Evolutionary conservation across 2,888 invertebrate genomes (phyloP).

Genomic region (Nomada hirtipes): DNA sequence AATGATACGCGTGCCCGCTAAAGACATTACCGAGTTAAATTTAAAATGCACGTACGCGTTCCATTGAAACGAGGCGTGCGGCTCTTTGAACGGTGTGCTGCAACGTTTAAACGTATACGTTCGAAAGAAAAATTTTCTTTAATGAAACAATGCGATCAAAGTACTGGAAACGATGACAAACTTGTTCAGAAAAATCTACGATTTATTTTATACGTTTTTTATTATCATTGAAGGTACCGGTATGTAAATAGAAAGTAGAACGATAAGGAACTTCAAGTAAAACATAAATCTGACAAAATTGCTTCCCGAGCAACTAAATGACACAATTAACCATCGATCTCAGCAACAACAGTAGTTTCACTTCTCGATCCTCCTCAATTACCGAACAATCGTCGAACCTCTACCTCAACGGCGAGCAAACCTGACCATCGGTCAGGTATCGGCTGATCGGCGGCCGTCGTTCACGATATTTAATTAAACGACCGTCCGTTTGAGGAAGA

Average conservation of each 20-base stretch:
- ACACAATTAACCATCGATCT: no score
- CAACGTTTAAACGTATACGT: constrained; percentile 3
- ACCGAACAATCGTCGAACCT: no score
- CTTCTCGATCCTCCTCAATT: no score
- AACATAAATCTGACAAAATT: no score
- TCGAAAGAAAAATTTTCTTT: constrained; percentile 18
- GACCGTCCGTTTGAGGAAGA: constrained; percentile 18
- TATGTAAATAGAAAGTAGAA: no score
- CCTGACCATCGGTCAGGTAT: no score
- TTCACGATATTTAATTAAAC: constrained; percentile 50
- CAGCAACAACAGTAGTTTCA: background rate
- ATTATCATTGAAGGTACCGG: no score
- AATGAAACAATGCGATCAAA: background rate
- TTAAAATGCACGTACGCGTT: constrained; percentile 50
- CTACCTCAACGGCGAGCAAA: no score
- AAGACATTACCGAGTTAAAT: constrained; percentile 43
- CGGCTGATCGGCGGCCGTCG: constrained; percentile 13
- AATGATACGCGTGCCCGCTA: constrained; percentile 53
- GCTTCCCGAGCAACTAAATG: no score
- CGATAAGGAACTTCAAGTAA: no score
- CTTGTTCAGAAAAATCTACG: background rate
- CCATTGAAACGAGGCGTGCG: constrained; percentile 34
- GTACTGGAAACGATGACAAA: background rate
- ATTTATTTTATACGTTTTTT: no score
- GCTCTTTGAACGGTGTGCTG: constrained; percentile 22